Conservation (phyloP, 2,888 invertebrate species). For the Cheiracanthium punctorium region DNA sequence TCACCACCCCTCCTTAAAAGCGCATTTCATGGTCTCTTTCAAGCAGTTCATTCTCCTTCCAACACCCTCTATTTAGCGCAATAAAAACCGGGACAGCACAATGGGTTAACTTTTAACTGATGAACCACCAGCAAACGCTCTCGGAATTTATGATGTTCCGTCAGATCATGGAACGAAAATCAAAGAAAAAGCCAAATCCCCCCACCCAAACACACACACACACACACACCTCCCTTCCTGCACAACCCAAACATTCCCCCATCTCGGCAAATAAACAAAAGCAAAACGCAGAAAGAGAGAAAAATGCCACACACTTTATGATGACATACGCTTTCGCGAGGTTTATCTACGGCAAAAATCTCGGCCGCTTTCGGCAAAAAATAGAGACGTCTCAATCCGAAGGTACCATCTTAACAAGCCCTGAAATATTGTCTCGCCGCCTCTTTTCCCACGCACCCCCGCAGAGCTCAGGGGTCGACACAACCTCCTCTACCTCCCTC, state of each 20-base stretch:
- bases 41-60: no score
- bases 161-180: not conserved
- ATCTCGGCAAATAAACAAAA: not conserved
- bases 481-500: not conserved
- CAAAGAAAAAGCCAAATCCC: not conserved
- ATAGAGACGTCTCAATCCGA: constrained; percentile 44
- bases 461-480: constrained; percentile 35
- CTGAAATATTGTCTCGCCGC: constrained; percentile 51
- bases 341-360: not conserved
- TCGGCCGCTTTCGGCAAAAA: constrained; percentile 6
- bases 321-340: constrained; percentile 49
- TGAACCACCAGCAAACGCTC: not conserved
- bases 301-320: constrained; percentile 43
- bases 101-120: not conserved
- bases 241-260: not conserved
- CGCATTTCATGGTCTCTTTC: no score
- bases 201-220: no score
- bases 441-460: constrained; percentile 65
- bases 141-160: not conserved
- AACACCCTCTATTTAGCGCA: no score
- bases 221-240: not conserved
- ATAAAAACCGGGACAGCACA: not conserved
- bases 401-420: constrained; percentile 44
- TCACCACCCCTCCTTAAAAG: no score
- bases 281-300: not conserved